These are phyloP conservation scores for Spea hammondii DNA, from an alignment of 2,797 vertebrate genomes.

Conservation along the genomic window DNA sequence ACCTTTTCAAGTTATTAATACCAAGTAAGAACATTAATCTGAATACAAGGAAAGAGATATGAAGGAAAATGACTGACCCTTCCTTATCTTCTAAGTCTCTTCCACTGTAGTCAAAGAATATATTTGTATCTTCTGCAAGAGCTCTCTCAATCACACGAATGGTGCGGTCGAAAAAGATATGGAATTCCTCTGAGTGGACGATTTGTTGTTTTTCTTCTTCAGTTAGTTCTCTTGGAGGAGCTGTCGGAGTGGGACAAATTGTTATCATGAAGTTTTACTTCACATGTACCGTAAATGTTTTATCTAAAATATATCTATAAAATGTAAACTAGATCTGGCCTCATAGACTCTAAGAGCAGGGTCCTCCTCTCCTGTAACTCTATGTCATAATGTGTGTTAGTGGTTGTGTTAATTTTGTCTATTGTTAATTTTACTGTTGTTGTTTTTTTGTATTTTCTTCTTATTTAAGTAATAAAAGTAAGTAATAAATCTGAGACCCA, in stretches of 20 bases:
- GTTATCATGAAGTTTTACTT: neutral
- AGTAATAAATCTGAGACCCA: slow-evolving; percentile 13
- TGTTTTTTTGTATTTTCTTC: no score
- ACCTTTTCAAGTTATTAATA: neutral
- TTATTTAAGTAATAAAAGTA: slow-evolving; percentile 1
- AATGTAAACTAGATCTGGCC: no score
- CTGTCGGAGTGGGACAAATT: slow-evolving; percentile 56
- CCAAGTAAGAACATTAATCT: neutral
- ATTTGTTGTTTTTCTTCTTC: slow-evolving; percentile 96
- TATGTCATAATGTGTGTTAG: no score
- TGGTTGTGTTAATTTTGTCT: no score
- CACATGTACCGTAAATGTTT: no score
- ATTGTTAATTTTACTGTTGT: no score
- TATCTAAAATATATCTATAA: no score
- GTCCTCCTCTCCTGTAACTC: no score
- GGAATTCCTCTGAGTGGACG: slow-evolving; percentile 92
- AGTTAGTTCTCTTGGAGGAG: slow-evolving; percentile 85
- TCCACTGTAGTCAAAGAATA: slow-evolving; percentile 95
- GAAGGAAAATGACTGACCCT: slow-evolving; percentile 74
- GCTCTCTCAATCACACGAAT: slow-evolving; percentile 93
- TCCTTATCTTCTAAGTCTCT: slow-evolving; percentile 90
- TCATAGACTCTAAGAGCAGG: no score
- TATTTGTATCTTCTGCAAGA: slow-evolving; percentile 86
- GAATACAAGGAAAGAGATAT: neutral
- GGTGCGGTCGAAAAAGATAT: slow-evolving; percentile 94